These are phyloP conservation scores for Girardinus metallicus DNA, from an alignment of 2,797 vertebrate species.

Conservation along the genomic window DNA sequence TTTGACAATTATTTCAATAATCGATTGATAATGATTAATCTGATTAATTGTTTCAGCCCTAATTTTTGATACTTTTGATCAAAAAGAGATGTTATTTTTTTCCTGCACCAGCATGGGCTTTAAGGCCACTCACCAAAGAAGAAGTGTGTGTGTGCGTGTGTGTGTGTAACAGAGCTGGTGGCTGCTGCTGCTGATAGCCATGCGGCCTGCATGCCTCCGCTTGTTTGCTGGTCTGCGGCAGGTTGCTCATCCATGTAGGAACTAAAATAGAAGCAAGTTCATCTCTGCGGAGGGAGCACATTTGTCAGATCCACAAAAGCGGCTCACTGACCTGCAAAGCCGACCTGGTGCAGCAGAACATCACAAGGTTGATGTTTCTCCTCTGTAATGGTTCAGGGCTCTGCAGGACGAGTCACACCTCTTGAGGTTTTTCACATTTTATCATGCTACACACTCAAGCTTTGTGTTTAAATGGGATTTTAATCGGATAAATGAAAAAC, in stretches of 20 bases:
- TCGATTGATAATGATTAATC: too few relatives aligned
- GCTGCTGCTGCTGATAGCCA: background rate
- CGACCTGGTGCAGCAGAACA: background rate
- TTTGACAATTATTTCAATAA: too few relatives aligned
- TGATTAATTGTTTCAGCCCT: too few relatives aligned
- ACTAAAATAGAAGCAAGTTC: slow-evolving; percentile 3
- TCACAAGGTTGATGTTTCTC: background rate
- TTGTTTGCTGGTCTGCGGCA: background rate
- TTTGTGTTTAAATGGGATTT: background rate
- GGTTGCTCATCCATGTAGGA: background rate
- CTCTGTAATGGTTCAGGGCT: background rate
- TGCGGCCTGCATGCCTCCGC: background rate
- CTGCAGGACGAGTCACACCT: background rate
- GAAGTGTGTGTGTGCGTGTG: too few relatives aligned
- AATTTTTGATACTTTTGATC: too few relatives aligned
- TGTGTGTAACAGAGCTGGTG: background rate
- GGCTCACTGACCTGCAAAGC: slow-evolving; percentile 3
- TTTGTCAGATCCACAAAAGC: slow-evolving; percentile 4
- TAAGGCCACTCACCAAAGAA: background rate
- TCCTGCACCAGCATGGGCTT: background rate
- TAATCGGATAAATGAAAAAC: background rate
- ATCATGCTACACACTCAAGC: background rate
- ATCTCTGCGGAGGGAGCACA: slow-evolving; percentile 1
- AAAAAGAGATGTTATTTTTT: too few relatives aligned
- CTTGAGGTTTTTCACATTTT: background rate